A percentile compares a stretch with the other conserved stretches of the same genome.
These are phyloP conservation scores for Carassius auratus DNA, from an alignment of 2,113 vertebrate species.

Conservation along the genomic window DNA sequence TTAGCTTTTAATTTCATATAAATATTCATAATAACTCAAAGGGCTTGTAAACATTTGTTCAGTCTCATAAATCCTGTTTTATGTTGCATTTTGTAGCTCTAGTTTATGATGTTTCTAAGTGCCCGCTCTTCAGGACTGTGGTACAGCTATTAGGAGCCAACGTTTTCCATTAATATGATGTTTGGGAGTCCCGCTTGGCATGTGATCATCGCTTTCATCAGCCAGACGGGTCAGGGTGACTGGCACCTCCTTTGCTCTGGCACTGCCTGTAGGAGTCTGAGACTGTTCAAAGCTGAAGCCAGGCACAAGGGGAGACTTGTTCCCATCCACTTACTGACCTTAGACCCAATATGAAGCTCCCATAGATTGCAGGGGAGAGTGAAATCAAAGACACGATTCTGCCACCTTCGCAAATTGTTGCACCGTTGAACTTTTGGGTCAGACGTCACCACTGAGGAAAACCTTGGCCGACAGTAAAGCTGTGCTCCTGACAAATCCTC, in stretches of 20 bases:
- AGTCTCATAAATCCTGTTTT: conserved; percentile 15
- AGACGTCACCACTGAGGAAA: conserved; percentile 49
- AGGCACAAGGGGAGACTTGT: conserved; percentile 49
- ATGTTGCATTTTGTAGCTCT: conserved; percentile 15
- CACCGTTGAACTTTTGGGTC: conserved; percentile 58
- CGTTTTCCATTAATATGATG: conserved; percentile 22
- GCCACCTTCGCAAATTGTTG: conserved; percentile 55
- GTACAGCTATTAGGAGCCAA: conserved; percentile 12
- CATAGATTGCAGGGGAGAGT: conserved; percentile 39
- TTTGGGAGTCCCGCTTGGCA: conserved; percentile 30
- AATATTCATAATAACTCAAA: conserved; percentile 14
- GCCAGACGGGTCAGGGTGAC: conserved; percentile 39
- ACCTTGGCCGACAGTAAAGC: conserved; percentile 57
- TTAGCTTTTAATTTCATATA: not conserved
- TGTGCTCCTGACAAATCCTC: conserved; percentile 40
- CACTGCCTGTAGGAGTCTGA: conserved; percentile 18
- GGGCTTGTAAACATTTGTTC: conserved; percentile 19
- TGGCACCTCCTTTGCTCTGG: conserved; percentile 28
- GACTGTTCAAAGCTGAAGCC: conserved; percentile 39
- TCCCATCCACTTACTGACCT: conserved; percentile 32
- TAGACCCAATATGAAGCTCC: conserved; percentile 42
- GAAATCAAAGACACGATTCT: conserved; percentile 56
- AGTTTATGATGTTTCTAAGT: conserved; percentile 11
- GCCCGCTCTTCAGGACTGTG: not conserved
- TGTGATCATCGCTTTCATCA: conserved; percentile 35